A percentile compares a stretch with the other conserved stretches of the same genome.
Conservation (phyloP, 2,797 vertebrate species). For the Trematomus bernacchii region DNA sequence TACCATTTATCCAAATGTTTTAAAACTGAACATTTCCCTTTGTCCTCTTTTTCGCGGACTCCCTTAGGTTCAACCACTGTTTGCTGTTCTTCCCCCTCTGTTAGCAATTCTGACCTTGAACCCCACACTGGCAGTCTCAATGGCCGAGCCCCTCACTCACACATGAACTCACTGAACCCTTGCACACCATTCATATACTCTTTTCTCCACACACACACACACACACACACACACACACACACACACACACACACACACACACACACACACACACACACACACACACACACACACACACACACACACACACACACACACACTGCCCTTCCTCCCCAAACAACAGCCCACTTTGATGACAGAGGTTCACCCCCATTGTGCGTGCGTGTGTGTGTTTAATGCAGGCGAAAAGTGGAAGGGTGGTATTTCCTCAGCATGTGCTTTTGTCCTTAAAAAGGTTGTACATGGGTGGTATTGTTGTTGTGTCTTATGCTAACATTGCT, state of each 20-base stretch:
- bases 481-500: slow-evolving; percentile 4
- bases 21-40: slow-evolving; percentile 19
- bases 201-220: slow-evolving; percentile 38
- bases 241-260: slow-evolving; percentile 40
- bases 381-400: slow-evolving; percentile 32
- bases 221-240: slow-evolving; percentile 36
- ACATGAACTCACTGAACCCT: slow-evolving; percentile 74
- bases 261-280: slow-evolving; percentile 31
- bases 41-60: slow-evolving; percentile 9
- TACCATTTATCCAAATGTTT: neutral
- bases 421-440: slow-evolving; percentile 59
- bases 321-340: slow-evolving; percentile 63
- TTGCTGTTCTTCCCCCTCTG: slow-evolving; percentile 35
- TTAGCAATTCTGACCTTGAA: slow-evolving; percentile 77
- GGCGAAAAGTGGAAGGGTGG: slow-evolving; percentile 50
- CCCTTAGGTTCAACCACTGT: neutral
- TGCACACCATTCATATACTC: slow-evolving; percentile 61
- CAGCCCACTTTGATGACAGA: slow-evolving; percentile 64
- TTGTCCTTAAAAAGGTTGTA: slow-evolving; percentile 37
- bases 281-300: slow-evolving; percentile 37
- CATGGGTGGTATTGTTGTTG: slow-evolving; percentile 8
- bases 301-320: slow-evolving; percentile 31
- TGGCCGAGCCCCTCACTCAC: slow-evolving; percentile 56
- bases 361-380: slow-evolving; percentile 50
- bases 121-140: slow-evolving; percentile 62